A percentile compares a stretch with the other conserved stretches of the same genome.
Conservation (phyloP, 2,888 invertebrate species). For the Clivina fossor region DNA sequence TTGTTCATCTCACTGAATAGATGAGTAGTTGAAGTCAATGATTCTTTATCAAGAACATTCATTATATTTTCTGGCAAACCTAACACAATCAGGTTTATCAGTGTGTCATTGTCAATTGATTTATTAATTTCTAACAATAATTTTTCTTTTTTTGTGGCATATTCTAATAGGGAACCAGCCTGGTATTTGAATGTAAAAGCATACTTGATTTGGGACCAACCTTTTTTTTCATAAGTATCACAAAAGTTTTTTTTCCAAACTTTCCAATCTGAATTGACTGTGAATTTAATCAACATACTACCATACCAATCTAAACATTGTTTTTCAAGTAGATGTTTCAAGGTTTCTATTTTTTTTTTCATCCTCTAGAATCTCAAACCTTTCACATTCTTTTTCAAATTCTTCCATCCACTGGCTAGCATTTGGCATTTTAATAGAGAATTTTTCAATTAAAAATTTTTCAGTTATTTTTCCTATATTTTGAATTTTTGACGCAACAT, state of each 20-base stretch:
- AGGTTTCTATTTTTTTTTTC: slow-evolving; percentile 29
- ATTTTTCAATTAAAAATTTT: slow-evolving; percentile 2
- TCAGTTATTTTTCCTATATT: background rate
- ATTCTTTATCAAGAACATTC: slow-evolving; percentile 13
- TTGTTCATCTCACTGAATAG: slow-evolving; percentile 6
- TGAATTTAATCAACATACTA: slow-evolving; percentile 33
- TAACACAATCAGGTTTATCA: slow-evolving; percentile 19
- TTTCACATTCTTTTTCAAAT: slow-evolving; percentile 9
- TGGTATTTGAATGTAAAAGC: slow-evolving; percentile 23
- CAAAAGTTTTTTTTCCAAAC: slow-evolving; percentile 34
- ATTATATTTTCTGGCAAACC: slow-evolving; percentile 17
- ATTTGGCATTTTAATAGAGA: background rate
- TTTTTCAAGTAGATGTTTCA: slow-evolving; percentile 28
- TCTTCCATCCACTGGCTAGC: slow-evolving; percentile 26
- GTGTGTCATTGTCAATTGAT: slow-evolving; percentile 20
- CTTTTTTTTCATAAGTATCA: slow-evolving; percentile 34
- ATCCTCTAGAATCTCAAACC: slow-evolving; percentile 23
- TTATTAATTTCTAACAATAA: slow-evolving; percentile 14
- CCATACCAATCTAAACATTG: slow-evolving; percentile 32
- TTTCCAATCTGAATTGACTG: slow-evolving; percentile 28
- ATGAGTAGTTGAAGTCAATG: slow-evolving; percentile 5
- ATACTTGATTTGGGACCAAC: slow-evolving; percentile 33
- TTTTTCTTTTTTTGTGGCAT: slow-evolving; percentile 27
- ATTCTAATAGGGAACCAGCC: slow-evolving; percentile 19
- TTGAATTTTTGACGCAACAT: background rate